Base-by-base conservation (phyloP, 2,113 vertebrate species). In the Spea multiplicata region DNA sequence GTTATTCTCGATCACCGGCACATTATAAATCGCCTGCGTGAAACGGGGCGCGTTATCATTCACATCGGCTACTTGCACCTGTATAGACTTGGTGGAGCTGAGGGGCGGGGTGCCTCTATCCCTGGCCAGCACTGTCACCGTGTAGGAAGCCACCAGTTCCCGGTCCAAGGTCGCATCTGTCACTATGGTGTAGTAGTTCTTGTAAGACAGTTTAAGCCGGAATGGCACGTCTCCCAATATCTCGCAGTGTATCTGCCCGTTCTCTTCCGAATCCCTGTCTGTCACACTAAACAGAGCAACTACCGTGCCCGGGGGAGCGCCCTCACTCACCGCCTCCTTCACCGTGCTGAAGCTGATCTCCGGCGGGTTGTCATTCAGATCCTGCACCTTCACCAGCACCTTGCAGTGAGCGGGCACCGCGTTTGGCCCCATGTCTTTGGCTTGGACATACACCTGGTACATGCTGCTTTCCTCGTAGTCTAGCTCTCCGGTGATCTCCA, bases 291-390 rank as follows among this genome's bases (percentile, higher is more conserved):
- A 93, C 53, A 99, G 91, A 2, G 97, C 97, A 73, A 99, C 96
- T 81, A 99, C 96, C 0, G 97, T 98, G 75, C 97, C 97, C 0
- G 96, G 93, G 55, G 95, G 90, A 45, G 96, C 96, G 12, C 90
- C 95, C 82, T 99, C 97, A 83, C 94, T 97, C 86, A 99, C 95
- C 0, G 96, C 94, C 86, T 98, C 95, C 69, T 95, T 96, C 47
- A 98, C 96, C 0, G 97, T 98, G 88, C 96, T 98, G 92, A 99
- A 99, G 83, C 93, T 95, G 87, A 99, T 97, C 86, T 98, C 97
- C 0, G 97, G 97, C 0, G 96, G 93, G 84, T 99, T 99, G 89
- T 99, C 97, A 80, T 99, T 99, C 17, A 92, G 84, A 84, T 98
- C 97, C 73, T 90, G 89, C 66, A 99, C 94, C 73, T 94, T 91